These are phyloP conservation scores for Enteromius mattozi DNA, from an alignment of 2,797 vertebrate genomes.

Conservation along the genomic window DNA sequence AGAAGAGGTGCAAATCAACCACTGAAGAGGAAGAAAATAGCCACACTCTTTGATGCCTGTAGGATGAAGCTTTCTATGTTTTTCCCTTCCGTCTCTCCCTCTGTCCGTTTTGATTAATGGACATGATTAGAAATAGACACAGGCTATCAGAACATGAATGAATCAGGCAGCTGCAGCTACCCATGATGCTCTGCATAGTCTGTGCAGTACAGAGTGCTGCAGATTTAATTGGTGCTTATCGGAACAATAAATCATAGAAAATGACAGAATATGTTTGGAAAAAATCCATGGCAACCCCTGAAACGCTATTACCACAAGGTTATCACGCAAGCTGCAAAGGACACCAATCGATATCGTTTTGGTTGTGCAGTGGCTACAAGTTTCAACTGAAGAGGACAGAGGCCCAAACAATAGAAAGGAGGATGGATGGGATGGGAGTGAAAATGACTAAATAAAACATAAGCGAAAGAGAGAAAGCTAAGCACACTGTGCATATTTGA, in stretches of 20 bases:
- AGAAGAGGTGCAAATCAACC: slow-evolving; percentile 35
- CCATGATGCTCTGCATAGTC: slow-evolving; percentile 20
- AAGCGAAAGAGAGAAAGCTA: background rate
- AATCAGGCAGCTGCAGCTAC: slow-evolving; percentile 20
- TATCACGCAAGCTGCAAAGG: slow-evolving; percentile 70
- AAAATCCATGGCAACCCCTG: slow-evolving; percentile 74
- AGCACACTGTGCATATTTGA: background rate
- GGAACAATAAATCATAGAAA: slow-evolving; percentile 76
- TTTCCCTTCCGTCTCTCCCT: background rate
- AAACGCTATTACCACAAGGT: slow-evolving; percentile 78
- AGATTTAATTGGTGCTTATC: slow-evolving; percentile 73
- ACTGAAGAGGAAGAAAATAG: slow-evolving; percentile 34
- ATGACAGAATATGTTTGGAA: slow-evolving; percentile 77
- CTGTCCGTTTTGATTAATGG: slow-evolving; percentile 42
- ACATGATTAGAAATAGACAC: slow-evolving; percentile 46
- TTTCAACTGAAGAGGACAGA: slow-evolving; percentile 10
- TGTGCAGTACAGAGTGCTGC: background rate
- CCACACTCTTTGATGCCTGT: slow-evolving; percentile 16
- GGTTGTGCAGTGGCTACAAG: slow-evolving; percentile 58
- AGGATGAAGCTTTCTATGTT: slow-evolving; percentile 14
- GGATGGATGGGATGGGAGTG: background rate
- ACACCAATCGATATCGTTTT: slow-evolving; percentile 76
- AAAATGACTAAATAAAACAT: background rate
- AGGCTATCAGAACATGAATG: slow-evolving; percentile 27
- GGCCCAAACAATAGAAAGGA: background rate